Evolutionary conservation across 53 echinoderm and acorn worm species (phyloP), one percentile per base, ranked within the genome.

Genomic region (Hippasteria phrygiana): DNA sequence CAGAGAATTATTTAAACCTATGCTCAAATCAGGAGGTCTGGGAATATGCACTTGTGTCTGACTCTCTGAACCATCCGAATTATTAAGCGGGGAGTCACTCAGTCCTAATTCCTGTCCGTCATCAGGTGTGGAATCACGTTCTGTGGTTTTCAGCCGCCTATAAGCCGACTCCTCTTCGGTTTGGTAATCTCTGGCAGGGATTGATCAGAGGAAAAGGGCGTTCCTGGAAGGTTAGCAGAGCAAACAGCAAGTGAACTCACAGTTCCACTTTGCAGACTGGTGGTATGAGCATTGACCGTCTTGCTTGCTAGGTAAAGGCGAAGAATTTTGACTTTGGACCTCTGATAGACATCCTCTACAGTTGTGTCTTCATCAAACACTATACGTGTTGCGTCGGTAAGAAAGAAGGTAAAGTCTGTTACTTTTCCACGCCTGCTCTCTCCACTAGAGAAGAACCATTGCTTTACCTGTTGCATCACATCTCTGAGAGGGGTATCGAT

Each of bases 401-500:
- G 2, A 20, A 22, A 42, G 42, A n/a, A 34, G n/a, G 14, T 5
- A 43, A 39, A 39, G 46, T 74, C 43, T 22, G n/a, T 45, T 8
- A 91, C 38, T 10, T 67, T 33, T 13, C 91, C 91, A 43, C 43
- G 63, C 20, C 66, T 51, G 7, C 56, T 56, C 31, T 86, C 43
- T 2, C 91, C 91, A 29, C 77, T 62, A 27, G 87, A 80, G 32
- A 90, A 91, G 28, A 79, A 91, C 14, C 64, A 35, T 1, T 20
- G 16, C 39, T 66, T 91, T 39, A 35, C 87, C 32, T 31, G 27
- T 4, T 29, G 36, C 10, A 88, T 64, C 17, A 74, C 4, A 20
- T 40, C 20, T 16, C 29, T 43, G 2, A 43, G 43, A 5, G 43
- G 10, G 4, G 17, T 20, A 22, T 74, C 20, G 18, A 20, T 45